Evolutionary conservation across 2,113 vertebrate species (phyloP).

Genomic region (Larimichthys polyactis): DNA sequence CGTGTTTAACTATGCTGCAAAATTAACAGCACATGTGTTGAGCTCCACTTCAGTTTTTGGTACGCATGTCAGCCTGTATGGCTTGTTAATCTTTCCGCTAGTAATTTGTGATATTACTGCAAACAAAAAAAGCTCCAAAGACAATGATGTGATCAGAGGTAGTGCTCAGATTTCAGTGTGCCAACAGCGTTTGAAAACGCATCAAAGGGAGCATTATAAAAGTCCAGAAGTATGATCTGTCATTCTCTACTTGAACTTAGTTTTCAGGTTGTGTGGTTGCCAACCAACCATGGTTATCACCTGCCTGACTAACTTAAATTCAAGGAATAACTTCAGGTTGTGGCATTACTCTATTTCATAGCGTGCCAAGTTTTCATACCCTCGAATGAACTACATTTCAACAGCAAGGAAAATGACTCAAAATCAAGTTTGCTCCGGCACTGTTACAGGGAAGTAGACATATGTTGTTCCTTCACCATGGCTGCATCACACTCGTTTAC

Average conservation of each 20-base stretch:
- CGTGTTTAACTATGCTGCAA: conserved; percentile 49
- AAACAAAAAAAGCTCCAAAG: conserved; percentile 14
- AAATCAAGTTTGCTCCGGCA: conserved; percentile 39
- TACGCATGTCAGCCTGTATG: conserved; percentile 1
- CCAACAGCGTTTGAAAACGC: conserved; percentile 25
- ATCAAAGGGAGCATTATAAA: conserved; percentile 42
- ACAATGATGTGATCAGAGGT: conserved; percentile 35
- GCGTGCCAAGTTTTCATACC: conserved; percentile 54
- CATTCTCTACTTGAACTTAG: conserved; percentile 12
- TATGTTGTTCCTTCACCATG: conserved; percentile 35
- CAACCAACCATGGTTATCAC: conserved; percentile 52
- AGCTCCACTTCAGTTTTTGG: conserved; percentile 20
- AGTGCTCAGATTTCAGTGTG: conserved; percentile 4
- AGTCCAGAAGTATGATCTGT: conserved; percentile 37
- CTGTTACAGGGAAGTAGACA: conserved; percentile 24
- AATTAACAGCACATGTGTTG: conserved; percentile 60
- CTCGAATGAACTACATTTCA: conserved; percentile 46
- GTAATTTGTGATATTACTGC: conserved; percentile 9
- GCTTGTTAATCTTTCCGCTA: conserved; percentile 12
- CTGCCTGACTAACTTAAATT: conserved; percentile 42
- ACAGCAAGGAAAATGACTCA: conserved; percentile 40
- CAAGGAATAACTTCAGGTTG: conserved; percentile 29
- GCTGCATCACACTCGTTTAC: conserved; percentile 53
- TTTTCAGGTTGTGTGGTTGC: conserved; percentile 55
- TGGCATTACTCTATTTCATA: conserved; percentile 35